A percentile compares a stretch with the other conserved stretches of the same genome.
Evolutionary conservation across 1,140 invertebrate species (phyloP).

Genomic region (Elysia chlorotica): DNA sequence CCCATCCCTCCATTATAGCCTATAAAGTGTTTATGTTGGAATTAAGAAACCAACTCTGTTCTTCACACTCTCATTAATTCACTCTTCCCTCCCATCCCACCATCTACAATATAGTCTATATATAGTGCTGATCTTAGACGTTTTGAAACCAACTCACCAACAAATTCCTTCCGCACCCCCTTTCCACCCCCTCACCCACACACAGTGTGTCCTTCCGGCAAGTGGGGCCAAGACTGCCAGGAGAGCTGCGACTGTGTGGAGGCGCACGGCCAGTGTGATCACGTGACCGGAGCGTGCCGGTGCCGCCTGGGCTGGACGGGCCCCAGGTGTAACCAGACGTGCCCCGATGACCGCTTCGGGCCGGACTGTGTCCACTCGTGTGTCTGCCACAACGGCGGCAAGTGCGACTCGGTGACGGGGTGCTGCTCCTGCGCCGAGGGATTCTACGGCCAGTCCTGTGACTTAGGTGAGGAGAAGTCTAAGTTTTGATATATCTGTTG

Average conservation of each 20-base stretch:
- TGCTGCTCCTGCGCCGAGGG: conserved; percentile 62
- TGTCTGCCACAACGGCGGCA: conserved; percentile 70
- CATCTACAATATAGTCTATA: no score
- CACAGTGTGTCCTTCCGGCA: conserved; percentile 70
- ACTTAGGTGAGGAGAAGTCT: conserved; percentile 43
- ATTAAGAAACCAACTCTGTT: no score
- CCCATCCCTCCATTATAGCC: no score
- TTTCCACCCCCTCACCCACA: conserved; percentile 65
- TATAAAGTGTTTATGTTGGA: no score
- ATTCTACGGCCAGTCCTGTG: conserved; percentile 60
- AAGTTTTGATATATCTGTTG: not conserved
- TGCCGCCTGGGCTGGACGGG: conserved; percentile 82
- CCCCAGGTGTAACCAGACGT: conserved; percentile 69
- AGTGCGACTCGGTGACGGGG: conserved; percentile 59
- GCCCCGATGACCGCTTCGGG: conserved; percentile 60
- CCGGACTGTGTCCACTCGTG: conserved; percentile 77
- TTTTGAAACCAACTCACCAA: no score
- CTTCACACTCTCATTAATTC: no score
- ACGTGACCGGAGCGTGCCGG: conserved; percentile 75
- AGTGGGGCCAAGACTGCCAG: conserved; percentile 78
- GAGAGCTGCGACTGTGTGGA: conserved; percentile 80
- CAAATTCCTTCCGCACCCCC: conserved; percentile 72
- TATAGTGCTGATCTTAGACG: no score
- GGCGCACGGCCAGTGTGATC: conserved; percentile 83
- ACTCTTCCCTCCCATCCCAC: no score